phyloP scores from a whole-genome alignment of 2,888 invertebrate species.

The Phortica magna region DNA sequence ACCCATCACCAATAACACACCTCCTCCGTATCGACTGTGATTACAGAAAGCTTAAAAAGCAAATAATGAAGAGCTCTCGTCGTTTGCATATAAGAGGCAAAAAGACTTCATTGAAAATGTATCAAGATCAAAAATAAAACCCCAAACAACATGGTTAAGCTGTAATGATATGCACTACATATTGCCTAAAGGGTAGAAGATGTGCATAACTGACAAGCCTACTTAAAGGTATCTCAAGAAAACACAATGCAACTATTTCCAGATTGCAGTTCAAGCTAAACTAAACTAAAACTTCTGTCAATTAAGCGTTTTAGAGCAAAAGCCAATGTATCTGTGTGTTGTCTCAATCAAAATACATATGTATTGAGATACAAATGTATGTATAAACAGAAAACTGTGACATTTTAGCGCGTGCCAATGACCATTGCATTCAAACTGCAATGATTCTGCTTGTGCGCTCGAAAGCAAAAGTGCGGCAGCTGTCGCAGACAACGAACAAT shows the following conservation, averaged over 20 bases:
- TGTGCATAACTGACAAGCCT: too few species aligned
- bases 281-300: too few species aligned
- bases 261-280: too few species aligned
- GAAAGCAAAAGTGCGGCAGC: constrained; percentile 19
- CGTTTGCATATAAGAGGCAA: neutral
- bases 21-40: neutral
- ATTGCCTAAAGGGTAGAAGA: too few species aligned
- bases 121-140: neutral
- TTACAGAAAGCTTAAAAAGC: constrained; percentile 16
- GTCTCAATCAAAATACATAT: too few species aligned
- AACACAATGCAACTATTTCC: too few species aligned
- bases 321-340: too few species aligned
- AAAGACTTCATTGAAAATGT: constrained; percentile 17
- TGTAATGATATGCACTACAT: neutral
- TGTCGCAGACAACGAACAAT: neutral
- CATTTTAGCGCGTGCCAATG: constrained; percentile 6
- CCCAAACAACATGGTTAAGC: neutral
- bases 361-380: neutral
- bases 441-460: neutral
- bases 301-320: too few species aligned
- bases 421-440: neutral
- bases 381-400: constrained; percentile 8
- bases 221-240: too few species aligned
- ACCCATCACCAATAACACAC: neutral
- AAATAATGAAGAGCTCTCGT: constrained; percentile 18